A percentile compares a stretch with the other conserved stretches of the same genome.
These are phyloP conservation scores for Phasianus colchicus DNA, from an alignment of 2,113 vertebrate genomes.

Conservation along the genomic window DNA sequence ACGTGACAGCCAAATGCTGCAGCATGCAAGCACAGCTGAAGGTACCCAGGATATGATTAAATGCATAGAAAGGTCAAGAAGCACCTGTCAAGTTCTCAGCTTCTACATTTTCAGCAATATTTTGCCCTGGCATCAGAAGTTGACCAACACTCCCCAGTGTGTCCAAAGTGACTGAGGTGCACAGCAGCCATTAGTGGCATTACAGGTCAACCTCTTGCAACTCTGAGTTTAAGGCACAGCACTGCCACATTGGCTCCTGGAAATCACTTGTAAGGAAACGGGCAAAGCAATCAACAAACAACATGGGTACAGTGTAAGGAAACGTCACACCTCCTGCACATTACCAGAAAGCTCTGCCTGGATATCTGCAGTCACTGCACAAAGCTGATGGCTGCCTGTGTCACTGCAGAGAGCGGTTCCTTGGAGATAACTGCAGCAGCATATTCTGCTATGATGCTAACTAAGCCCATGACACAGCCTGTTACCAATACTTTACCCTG, in stretches of 20 bases:
- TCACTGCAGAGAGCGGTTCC: background rate
- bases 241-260: fast-evolving
- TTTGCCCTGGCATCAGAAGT: background rate
- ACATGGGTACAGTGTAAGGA: fast-evolving
- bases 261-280: fast-evolving
- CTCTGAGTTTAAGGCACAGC: background rate
- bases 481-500: background rate
- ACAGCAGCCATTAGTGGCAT: background rate
- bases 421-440: background rate
- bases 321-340: fast-evolving
- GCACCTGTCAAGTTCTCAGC: background rate
- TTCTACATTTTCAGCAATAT: background rate
- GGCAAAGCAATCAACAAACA: background rate
- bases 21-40: background rate
- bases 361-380: background rate
- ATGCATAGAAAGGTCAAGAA: background rate
- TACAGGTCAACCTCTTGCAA: background rate
- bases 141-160: background rate
- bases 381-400: background rate
- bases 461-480: background rate
- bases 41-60: background rate
- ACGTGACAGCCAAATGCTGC: background rate
- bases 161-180: background rate
- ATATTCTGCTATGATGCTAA: background rate
- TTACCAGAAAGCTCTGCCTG: background rate